Evolutionary conservation across 2,113 vertebrate genomes (phyloP).

Genomic region (Paradoxurus hermaphroditus): DNA sequence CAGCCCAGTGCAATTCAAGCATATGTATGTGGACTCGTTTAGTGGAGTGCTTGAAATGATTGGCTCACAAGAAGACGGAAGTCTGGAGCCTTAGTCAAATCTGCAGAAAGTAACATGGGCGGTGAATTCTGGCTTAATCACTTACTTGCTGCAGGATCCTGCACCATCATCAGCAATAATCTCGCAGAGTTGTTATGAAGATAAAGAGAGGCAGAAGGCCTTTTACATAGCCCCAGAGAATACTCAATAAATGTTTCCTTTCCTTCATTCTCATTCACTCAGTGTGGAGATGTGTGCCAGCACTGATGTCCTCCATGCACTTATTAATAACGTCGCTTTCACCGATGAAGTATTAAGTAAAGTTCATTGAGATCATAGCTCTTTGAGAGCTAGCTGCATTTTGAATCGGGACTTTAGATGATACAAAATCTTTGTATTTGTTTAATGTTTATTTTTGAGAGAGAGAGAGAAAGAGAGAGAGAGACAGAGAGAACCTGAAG

Average conservation of each 20-base stretch:
- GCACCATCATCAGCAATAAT: background rate
- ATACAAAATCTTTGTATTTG: background rate
- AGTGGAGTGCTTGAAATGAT: background rate
- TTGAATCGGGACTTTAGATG: slow-evolving; percentile 30
- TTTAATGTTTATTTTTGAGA: too few species aligned
- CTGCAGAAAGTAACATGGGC: background rate
- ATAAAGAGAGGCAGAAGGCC: background rate
- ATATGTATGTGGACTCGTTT: background rate
- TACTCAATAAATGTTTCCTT: background rate
- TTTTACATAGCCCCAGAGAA: background rate
- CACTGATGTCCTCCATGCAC: background rate
- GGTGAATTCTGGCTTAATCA: background rate
- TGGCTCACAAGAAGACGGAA: background rate
- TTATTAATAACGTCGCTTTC: background rate
- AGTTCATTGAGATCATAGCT: background rate
- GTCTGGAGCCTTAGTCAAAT: background rate
- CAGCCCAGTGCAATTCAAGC: background rate
- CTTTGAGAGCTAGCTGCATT: background rate
- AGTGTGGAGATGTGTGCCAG: background rate
- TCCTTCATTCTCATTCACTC: background rate
- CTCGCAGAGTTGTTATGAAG: background rate
- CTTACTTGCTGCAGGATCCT: background rate
- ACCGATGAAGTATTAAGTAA: background rate
- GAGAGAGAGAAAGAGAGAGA: too few species aligned
- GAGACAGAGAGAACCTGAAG: too few species aligned